Conservation (phyloP, 2,797 vertebrate species). For the Helarctos malayanus region DNA sequence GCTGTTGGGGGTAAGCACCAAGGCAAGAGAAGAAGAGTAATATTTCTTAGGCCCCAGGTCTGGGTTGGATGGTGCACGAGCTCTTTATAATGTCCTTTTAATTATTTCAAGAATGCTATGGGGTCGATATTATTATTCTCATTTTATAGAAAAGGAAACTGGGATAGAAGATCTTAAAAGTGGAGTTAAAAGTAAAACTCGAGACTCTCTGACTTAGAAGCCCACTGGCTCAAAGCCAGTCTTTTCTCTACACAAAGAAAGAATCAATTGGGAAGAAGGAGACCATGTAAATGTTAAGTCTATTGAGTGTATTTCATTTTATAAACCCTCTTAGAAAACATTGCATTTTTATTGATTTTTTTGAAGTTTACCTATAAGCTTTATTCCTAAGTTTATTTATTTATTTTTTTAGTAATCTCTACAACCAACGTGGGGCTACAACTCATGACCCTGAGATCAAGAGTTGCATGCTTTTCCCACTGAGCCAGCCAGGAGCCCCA, state of each 20-base stretch:
- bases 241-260: neutral
- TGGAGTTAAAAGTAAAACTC: constrained; percentile 3
- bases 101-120: neutral
- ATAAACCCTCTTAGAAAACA: neutral
- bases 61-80: neutral
- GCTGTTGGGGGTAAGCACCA: neutral
- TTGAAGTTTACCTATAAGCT: neutral
- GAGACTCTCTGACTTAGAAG: neutral
- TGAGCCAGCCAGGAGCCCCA: neutral
- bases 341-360: neutral
- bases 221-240: neutral
- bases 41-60: neutral
- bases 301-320: neutral
- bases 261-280: neutral
- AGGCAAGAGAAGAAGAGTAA: neutral
- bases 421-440: neutral
- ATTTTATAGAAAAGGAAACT: neutral
- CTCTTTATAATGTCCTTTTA: neutral
- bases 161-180: neutral
- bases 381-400: neutral
- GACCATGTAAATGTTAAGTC: neutral
- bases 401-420: neutral
- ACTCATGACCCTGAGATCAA: neutral
- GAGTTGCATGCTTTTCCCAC: neutral
- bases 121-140: neutral